Conservation (phyloP, 2,113 vertebrate genomes). For the Strigops habroptila region DNA sequence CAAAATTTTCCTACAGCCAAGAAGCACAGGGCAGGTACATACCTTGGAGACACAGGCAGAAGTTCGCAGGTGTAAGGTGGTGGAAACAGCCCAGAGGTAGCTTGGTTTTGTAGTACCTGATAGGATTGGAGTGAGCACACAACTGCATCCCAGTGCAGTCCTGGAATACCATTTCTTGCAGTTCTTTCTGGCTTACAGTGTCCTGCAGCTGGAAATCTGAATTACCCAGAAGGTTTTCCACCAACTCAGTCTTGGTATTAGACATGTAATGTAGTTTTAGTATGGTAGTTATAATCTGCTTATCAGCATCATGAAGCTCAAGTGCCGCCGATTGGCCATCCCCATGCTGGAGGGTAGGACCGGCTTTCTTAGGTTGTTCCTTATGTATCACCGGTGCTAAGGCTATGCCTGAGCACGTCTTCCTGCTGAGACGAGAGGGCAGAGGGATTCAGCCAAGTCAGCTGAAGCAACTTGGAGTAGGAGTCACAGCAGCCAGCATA, state of each 20-base stretch:
- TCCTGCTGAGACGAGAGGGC: not conserved
- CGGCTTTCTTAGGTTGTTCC: not conserved
- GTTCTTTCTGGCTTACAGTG: not conserved
- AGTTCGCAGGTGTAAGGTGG: not conserved
- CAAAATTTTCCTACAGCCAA: not conserved
- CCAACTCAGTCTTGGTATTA: not conserved
- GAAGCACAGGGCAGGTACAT: not conserved
- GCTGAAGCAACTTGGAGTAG: not conserved
- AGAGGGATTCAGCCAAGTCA: not conserved
- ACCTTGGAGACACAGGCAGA: not conserved
- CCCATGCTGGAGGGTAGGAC: not conserved
- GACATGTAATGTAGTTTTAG: not conserved
- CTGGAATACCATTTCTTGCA: not conserved
- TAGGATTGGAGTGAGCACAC: not conserved
- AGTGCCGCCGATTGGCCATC: not conserved
- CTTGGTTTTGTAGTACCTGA: not conserved
- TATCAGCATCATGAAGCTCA: not conserved
- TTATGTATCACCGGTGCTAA: not conserved
- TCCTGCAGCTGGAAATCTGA: not conserved
- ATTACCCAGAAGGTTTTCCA: not conserved
- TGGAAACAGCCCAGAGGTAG: not conserved
- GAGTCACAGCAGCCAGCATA: not conserved
- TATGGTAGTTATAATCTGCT: not conserved
- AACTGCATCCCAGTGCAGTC: fast-evolving
- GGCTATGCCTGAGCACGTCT: not conserved